Percentiles rank a stretch among this genome's conserved stretches.
phyloP scores from a whole-genome alignment of 2,888 invertebrate species.

The Ctena decussata region DNA sequence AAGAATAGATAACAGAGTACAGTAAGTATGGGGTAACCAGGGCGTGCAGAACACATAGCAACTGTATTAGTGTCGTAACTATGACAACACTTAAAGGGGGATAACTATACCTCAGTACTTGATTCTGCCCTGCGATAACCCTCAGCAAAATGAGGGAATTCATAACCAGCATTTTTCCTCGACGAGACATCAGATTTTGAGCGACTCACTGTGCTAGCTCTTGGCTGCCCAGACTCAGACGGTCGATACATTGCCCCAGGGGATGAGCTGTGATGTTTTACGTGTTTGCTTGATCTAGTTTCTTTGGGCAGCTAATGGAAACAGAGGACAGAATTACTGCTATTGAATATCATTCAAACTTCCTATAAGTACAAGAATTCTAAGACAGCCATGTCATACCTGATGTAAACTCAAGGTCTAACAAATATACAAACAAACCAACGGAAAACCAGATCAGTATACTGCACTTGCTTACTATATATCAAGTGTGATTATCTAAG shows the following conservation, averaged over 20 bases:
- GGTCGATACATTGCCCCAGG: slow-evolving; percentile 75
- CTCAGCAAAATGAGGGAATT: slow-evolving; percentile 44
- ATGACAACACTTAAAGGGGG: slow-evolving; percentile 4
- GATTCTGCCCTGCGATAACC: slow-evolving; percentile 62
- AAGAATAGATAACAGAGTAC: not conserved
- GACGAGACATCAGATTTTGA: slow-evolving; percentile 79
- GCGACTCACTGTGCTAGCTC: slow-evolving; percentile 67
- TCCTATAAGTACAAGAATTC: too few relatives aligned
- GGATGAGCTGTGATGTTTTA: slow-evolving; percentile 81
- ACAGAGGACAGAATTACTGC: not conserved
- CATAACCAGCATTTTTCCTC: slow-evolving; percentile 62
- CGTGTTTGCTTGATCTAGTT: slow-evolving; percentile 71
- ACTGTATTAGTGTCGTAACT: slow-evolving; percentile 6
- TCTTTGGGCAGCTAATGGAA: slow-evolving; percentile 55
- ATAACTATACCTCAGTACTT: slow-evolving; percentile 60
- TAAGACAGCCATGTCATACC: too few relatives aligned
- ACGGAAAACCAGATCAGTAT: too few relatives aligned
- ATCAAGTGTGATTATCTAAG: too few relatives aligned
- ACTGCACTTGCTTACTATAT: too few relatives aligned
- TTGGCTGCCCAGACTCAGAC: slow-evolving; percentile 51
- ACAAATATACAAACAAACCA: too few relatives aligned
- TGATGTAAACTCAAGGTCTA: too few relatives aligned
- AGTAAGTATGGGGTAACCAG: not conserved
- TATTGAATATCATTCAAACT: too few relatives aligned
- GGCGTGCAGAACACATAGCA: slow-evolving; percentile 17